Base-by-base conservation (phyloP, 2,797 vertebrate genomes). In the Yasuhikotakia modesta region DNA sequence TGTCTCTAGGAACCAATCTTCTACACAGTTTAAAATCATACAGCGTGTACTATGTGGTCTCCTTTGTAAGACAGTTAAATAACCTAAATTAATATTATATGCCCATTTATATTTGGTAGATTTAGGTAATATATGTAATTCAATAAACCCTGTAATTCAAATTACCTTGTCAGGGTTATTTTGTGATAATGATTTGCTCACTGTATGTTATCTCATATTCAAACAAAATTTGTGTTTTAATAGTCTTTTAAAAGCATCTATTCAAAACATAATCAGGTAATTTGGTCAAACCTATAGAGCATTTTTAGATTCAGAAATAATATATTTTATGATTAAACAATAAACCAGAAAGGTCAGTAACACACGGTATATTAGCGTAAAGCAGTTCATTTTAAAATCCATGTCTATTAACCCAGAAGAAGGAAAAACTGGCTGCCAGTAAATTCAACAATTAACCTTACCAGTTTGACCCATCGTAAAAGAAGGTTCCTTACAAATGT, bases 361-460 rank as follows among this genome's bases (percentile, higher is more conserved):
- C 46, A 64, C 69, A 82, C 85, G 87, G 81, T 91, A 91, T 89
- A 91, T 91, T 87, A 85, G 85, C 83, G 80, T 83, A 81, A 86
- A 83, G 24, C 85, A 86, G 86, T 90, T 90, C 85, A 89, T 89
- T 90, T 88, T 80, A 82, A 88, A 90, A 93, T 91, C 87, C 90
- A 87, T 93, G 92, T 92, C 92, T 90, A 91, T 92, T 92, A 92
- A 89, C 90, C 80, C 79, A 79, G 12, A 81, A 81, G 72, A 83
- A 86, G 83, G 88, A 86, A 88, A 88, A 91, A 92, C 86, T 82
- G 85, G 75, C 85, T 89, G 79, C 83, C 83, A 85, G 85, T 83
- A 89, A 90, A 87, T 87, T 81, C 78, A 87, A 90, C 90, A 90
- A 90, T 92, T 92, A 90, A 92, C 90, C 90, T 91, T 86, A 75